phyloP scores from a whole-genome alignment of 2,797 vertebrate genomes.

The Diceros bicornis region DNA sequence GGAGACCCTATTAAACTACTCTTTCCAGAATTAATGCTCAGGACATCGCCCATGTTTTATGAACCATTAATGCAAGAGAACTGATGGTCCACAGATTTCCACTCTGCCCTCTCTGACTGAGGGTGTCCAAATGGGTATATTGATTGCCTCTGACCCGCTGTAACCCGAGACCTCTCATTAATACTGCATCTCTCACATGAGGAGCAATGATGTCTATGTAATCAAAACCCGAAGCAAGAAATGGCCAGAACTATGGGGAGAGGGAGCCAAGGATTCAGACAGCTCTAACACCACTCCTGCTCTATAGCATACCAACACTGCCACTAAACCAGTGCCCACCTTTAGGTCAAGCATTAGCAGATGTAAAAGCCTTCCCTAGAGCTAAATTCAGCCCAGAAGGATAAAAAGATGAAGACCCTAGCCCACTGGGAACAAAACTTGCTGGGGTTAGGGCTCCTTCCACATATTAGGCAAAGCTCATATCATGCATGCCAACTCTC shows the following conservation, averaged over 20 bases:
- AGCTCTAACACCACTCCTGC: background rate
- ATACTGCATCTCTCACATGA: slow-evolving; percentile 82
- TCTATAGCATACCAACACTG: accelerated
- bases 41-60: background rate
- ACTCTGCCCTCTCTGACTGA: background rate
- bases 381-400: background rate
- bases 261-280: background rate
- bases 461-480: background rate
- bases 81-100: background rate
- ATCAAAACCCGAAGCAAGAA: slow-evolving; percentile 82
- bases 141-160: slow-evolving; percentile 51
- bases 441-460: background rate
- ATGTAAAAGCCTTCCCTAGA: background rate
- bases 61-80: background rate
- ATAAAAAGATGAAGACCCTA: background rate
- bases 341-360: background rate
- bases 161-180: slow-evolving; percentile 84
- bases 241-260: background rate
- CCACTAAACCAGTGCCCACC: background rate
- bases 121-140: background rate
- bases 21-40: background rate
- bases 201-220: slow-evolving; percentile 80
- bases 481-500: background rate
- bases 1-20: background rate
- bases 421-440: background rate